Conservation (phyloP, 2,113 vertebrate species). For the Climacteris rufus region DNA sequence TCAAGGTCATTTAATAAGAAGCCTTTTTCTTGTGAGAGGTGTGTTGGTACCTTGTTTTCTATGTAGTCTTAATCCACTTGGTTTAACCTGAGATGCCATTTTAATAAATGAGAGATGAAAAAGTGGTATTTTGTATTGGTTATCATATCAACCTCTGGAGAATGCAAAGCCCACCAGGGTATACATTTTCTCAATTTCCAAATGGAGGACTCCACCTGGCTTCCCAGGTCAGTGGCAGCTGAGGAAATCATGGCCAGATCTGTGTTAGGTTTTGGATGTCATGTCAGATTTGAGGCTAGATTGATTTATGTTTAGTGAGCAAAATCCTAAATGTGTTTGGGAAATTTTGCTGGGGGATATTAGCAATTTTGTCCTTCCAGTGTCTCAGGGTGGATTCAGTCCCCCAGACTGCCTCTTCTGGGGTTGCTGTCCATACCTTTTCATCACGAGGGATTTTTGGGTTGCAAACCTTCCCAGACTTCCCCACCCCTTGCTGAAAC, state of each 20-base stretch:
- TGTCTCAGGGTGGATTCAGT: neutral
- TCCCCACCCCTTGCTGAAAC: neutral
- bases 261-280: rapidly evolving
- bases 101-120: neutral
- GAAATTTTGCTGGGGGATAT: neutral
- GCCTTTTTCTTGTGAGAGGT: neutral
- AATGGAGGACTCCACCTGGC: rapidly evolving
- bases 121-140: neutral
- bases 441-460: neutral
- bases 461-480: neutral
- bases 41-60: neutral
- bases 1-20: neutral
- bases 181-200: no score
- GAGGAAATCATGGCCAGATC: neutral
- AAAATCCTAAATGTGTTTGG: neutral
- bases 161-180: no score
- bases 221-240: neutral
- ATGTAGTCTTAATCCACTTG: neutral
- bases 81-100: neutral
- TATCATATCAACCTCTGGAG: neutral
- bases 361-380: neutral
- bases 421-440: neutral
- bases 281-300: neutral
- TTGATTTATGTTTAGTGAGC: neutral
- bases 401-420: neutral